phyloP scores from a whole-genome alignment of 2,888 invertebrate genomes.

The Mesodorylaimus sp. region DNA sequence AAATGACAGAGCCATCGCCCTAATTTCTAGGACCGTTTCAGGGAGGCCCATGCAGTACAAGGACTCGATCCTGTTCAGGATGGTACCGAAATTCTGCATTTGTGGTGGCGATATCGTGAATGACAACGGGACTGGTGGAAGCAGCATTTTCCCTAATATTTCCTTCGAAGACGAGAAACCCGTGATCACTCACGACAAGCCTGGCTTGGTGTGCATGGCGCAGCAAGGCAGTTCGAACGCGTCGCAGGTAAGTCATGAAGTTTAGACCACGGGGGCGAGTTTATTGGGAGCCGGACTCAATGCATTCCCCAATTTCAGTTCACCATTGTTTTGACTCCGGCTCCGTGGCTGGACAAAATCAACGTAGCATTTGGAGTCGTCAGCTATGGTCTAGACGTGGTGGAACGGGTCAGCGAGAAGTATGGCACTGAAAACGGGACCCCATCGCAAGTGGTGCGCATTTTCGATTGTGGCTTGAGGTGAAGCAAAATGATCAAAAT shows the following conservation, averaged over 20 bases:
- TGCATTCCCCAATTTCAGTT: no score
- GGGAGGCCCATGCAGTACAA: neutral
- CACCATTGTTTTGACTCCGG: neutral
- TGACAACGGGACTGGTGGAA: slow-evolving; percentile 7
- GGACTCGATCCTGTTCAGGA: neutral
- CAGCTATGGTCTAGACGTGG: neutral
- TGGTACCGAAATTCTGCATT: neutral
- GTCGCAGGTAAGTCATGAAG: no score
- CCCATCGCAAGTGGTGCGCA: no score
- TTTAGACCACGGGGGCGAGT: no score
- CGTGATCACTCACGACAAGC: neutral
- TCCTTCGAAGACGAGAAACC: slow-evolving; percentile 4
- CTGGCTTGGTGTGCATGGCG: slow-evolving; percentile 3
- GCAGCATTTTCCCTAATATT: neutral
- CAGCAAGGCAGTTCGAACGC: no score
- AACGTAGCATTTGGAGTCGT: neutral
- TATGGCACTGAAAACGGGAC: no score
- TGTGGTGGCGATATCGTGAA: slow-evolving; percentile 5
- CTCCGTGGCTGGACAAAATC: neutral
- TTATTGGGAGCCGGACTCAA: no score
- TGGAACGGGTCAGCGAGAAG: neutral
- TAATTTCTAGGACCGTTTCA: no score
- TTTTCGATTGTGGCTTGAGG: no score
- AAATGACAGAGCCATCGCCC: no score
- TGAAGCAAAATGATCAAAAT: no score